These are phyloP conservation scores for Lithophane ornitopus DNA, from an alignment of 2,888 invertebrate species.

Conservation along the genomic window DNA sequence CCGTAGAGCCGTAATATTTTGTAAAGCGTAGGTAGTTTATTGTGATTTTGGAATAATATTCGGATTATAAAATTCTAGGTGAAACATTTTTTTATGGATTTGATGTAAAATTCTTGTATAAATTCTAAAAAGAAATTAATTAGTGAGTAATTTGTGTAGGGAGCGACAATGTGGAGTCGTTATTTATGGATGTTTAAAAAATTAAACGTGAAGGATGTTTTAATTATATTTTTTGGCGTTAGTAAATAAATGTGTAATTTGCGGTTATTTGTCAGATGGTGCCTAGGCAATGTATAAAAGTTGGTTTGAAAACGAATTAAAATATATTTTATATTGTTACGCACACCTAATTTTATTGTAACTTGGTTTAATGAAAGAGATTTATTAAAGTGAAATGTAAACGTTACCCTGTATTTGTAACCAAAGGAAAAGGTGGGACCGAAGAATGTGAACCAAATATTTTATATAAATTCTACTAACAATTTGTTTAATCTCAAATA, in stretches of 20 bases:
- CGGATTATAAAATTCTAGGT: constrained; percentile 14
- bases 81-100: constrained; percentile 11
- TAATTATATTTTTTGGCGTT: constrained; percentile 30
- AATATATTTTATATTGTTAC: constrained; percentile 49
- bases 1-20: constrained; percentile 17
- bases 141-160: constrained; percentile 34
- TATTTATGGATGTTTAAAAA: constrained; percentile 18
- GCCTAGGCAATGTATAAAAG: constrained; percentile 53
- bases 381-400: constrained; percentile 26
- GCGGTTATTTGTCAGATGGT: constrained; percentile 62
- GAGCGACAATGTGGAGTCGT: constrained; percentile 1
- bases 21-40: constrained; percentile 24
- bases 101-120: constrained; percentile 45
- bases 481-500: constrained; percentile 48
- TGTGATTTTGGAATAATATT: constrained; percentile 44
- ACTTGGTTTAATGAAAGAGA: constrained; percentile 33
- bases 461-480: constrained; percentile 52
- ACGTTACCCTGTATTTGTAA: constrained; percentile 44
- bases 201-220: background rate
- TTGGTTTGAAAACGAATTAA: constrained; percentile 53
- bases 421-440: constrained; percentile 29
- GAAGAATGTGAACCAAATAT: constrained; percentile 44
- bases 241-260: constrained; percentile 11
- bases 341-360: constrained; percentile 43
- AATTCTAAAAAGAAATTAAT: constrained; percentile 31